A percentile compares a stretch with the other conserved stretches of the same genome.
Conservation (phyloP, 2,888 invertebrate genomes). For the Allophyes oxyacanthae region DNA sequence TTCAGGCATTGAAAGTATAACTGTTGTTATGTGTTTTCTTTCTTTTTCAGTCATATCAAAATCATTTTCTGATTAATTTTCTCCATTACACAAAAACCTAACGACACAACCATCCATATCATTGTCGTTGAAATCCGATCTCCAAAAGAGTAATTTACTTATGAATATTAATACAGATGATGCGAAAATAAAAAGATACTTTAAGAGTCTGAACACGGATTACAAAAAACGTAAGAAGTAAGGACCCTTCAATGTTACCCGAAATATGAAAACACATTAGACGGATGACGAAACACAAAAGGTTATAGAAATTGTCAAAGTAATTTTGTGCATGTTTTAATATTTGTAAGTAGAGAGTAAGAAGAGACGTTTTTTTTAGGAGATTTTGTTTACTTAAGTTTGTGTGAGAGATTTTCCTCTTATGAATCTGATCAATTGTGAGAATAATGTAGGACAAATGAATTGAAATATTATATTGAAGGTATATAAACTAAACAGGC, state of each 20-base stretch:
- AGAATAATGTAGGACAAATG: too few species aligned
- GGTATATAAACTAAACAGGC: too few species aligned
- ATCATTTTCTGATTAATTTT: constrained; percentile 30
- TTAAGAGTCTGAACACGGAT: constrained; percentile 70
- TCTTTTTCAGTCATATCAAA: background rate
- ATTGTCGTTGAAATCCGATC: constrained; percentile 45
- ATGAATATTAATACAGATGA: constrained; percentile 86
- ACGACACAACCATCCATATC: constrained; percentile 12
- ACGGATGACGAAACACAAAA: constrained; percentile 85
- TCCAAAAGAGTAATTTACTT: constrained; percentile 83
- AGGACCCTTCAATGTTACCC: constrained; percentile 72
- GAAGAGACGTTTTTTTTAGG: constrained; percentile 29
- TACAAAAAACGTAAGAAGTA: constrained; percentile 72
- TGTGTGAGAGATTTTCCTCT: constrained; percentile 16
- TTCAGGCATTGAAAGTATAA: too few species aligned
- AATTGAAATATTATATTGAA: background rate
- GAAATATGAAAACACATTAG: constrained; percentile 83
- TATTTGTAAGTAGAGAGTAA: constrained; percentile 74
- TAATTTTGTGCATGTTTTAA: constrained; percentile 84
- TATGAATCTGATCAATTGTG: constrained; percentile 6
- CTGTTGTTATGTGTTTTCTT: too few species aligned
- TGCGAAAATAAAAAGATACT: constrained; percentile 68
- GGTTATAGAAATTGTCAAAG: constrained; percentile 67
- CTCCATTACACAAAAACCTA: constrained; percentile 23
- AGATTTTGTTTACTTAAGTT: constrained; percentile 16